Base-by-base conservation (phyloP, 2,888 invertebrate species). In the Tipula lateralis region DNA sequence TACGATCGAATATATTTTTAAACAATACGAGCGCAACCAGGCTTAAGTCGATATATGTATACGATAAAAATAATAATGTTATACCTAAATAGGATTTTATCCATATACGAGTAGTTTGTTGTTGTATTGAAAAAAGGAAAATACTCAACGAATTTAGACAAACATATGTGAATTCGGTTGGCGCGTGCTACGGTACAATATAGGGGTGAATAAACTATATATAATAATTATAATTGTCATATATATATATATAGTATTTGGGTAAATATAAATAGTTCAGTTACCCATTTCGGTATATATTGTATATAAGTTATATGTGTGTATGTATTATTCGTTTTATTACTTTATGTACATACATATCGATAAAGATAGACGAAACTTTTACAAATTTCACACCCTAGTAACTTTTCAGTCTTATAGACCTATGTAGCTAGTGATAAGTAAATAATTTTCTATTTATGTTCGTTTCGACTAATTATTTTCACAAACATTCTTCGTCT, bases 131-230 rank as follows among this genome's bases (percentile, higher is more conserved):
- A 66, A n/a, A 66, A 66, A 66, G 66, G 66, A 66, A 66, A 66
- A 66, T 66, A 66, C 24, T 66, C 66, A 66, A 66, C 66, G 66
- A 66, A 24, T 66, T 66, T 66, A 66, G 66, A 66, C 12, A 66
- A 66, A 66, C 66, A 66, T 66, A 66, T 66, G 66, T 66, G 66
- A 66, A 66, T 66, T 66, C 66, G 66, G 66, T 66, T 66, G 66
- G 66, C 66, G 66, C 66, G 66, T 66, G 66, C 66, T 66, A 66
- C 66, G 66, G 66, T 66, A 66, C 66, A 66, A 66, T 66, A 66
- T 66, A 66, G 66, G 66, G 66, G 66, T 66, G 66, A 66, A 66
- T 66, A 66, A 66, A 66, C 66, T 66, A 66, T 66, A 66, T 9
- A 24, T 24, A 66, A 24, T 24, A 66, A 24, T 66, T 66, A 66